These are phyloP conservation scores for Cataglyphis hispanica DNA, from an alignment of 1,140 invertebrate genomes.

Conservation along the genomic window DNA sequence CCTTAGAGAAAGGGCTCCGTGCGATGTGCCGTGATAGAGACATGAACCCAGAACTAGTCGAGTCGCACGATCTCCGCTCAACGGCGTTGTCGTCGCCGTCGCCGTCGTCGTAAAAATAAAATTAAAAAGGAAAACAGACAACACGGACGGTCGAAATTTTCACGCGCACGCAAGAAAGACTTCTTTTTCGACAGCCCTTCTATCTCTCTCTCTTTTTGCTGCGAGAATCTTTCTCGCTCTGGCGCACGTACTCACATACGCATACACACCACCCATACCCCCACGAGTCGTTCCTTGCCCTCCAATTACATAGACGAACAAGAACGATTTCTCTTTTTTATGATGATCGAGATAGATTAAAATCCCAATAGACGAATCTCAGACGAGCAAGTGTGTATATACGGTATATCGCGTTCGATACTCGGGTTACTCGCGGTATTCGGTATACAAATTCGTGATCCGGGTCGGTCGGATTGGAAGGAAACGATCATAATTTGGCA, in stretches of 20 bases:
- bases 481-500: slow-evolving; percentile 35
- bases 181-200: slow-evolving; percentile 51
- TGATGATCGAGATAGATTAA: slow-evolving; percentile 35
- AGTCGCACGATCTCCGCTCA: slow-evolving; percentile 66
- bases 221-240: slow-evolving; percentile 16
- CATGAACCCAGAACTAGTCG: slow-evolving; percentile 88
- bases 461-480: slow-evolving; percentile 10
- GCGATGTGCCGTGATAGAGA: slow-evolving; percentile 92
- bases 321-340: slow-evolving; percentile 18
- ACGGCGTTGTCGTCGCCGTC: slow-evolving; percentile 38
- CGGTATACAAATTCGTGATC: slow-evolving; percentile 9
- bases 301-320: slow-evolving; percentile 2
- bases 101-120: slow-evolving; percentile 12
- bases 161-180: slow-evolving; percentile 63
- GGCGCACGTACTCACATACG: background rate
- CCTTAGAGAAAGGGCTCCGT: slow-evolving; percentile 80
- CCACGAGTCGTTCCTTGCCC: slow-evolving; percentile 65
- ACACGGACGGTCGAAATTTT: slow-evolving; percentile 42
- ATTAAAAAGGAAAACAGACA: slow-evolving; percentile 3
- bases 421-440: slow-evolving; percentile 17
- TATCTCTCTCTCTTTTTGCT: slow-evolving; percentile 22
- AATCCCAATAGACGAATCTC: background rate
- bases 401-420: slow-evolving; percentile 22
- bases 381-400: slow-evolving; percentile 37
- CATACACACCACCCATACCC: background rate